These are phyloP conservation scores for Nomada ferruginata DNA, from an alignment of 2,888 invertebrate species.

Conservation along the genomic window DNA sequence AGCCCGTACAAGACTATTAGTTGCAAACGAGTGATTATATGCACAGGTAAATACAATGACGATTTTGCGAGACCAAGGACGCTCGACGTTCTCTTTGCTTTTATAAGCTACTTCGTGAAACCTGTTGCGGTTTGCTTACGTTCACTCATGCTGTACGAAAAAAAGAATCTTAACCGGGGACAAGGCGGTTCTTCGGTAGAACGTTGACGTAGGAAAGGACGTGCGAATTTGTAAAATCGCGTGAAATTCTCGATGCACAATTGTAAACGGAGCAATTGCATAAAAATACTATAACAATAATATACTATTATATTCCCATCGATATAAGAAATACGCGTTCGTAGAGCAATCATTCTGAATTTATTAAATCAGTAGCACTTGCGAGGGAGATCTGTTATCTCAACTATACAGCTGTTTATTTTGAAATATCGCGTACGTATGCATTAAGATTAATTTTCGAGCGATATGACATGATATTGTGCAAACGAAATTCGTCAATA, in stretches of 20 bases:
- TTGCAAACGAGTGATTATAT: neutral
- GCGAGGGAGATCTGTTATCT: neutral
- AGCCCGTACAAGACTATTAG: neutral
- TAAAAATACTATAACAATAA: neutral
- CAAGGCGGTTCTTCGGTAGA: too few relatives aligned
- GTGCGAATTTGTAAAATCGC: too few relatives aligned
- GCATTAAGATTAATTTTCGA: neutral
- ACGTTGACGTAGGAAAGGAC: too few relatives aligned
- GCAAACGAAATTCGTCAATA: neutral
- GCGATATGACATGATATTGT: neutral
- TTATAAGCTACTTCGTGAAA: constrained; percentile 24
- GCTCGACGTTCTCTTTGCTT: constrained; percentile 35
- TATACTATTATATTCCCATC: neutral
- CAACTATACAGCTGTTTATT: neutral
- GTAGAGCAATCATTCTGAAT: neutral
- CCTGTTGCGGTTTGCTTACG: constrained; percentile 21
- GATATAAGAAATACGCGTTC: neutral
- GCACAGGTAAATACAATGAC: constrained; percentile 6
- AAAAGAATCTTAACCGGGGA: neutral
- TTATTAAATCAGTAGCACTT: neutral
- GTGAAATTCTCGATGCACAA: neutral
- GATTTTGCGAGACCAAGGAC: constrained; percentile 47
- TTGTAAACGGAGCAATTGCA: neutral
- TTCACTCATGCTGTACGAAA: neutral
- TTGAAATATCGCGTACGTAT: neutral